Evolutionary conservation across 92 coral and sea anemone genomes (phyloP).

Genomic region (Epizoanthus ramosus): DNA sequence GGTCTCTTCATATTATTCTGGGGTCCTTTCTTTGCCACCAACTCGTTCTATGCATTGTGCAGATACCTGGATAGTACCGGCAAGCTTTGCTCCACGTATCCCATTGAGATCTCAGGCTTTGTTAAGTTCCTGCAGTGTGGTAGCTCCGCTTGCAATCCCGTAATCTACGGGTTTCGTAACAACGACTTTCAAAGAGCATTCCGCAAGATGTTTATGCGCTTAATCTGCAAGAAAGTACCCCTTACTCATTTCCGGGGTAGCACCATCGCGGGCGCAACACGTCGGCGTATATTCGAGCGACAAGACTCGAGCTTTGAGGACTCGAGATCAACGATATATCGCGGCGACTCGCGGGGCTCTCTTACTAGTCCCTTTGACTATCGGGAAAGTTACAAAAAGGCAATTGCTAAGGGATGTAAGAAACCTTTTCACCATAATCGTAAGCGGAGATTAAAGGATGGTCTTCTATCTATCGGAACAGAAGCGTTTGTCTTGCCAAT

Average conservation of each 20-base stretch:
- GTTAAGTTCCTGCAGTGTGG: slow-evolving; percentile 81
- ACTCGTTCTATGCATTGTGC: slow-evolving; percentile 64
- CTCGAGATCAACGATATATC: slow-evolving; percentile 67
- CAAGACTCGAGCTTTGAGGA: slow-evolving; percentile 80
- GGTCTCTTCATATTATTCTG: slow-evolving; percentile 76
- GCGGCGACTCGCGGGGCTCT: slow-evolving; percentile 47
- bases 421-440: slow-evolving; percentile 55
- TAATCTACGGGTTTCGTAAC: slow-evolving; percentile 82
- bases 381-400: slow-evolving; percentile 78
- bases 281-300: slow-evolving; percentile 48
- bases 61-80: background rate
- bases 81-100: slow-evolving; percentile 30
- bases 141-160: slow-evolving; percentile 78
- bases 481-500: slow-evolving; percentile 1
- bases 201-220: slow-evolving; percentile 63
- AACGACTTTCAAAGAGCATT: slow-evolving; percentile 75
- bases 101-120: slow-evolving; percentile 13
- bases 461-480: background rate
- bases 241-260: slow-evolving; percentile 59
- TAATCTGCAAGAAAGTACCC: slow-evolving; percentile 66
- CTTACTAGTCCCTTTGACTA: slow-evolving; percentile 68
- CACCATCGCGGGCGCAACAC: slow-evolving; percentile 52
- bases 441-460: background rate
- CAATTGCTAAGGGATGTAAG: slow-evolving; percentile 69
- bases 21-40: slow-evolving; percentile 76